Evolutionary conservation across 2,888 invertebrate species (phyloP), one percentile per base, ranked within the genome.

Genomic region (Agrotis puta): DNA sequence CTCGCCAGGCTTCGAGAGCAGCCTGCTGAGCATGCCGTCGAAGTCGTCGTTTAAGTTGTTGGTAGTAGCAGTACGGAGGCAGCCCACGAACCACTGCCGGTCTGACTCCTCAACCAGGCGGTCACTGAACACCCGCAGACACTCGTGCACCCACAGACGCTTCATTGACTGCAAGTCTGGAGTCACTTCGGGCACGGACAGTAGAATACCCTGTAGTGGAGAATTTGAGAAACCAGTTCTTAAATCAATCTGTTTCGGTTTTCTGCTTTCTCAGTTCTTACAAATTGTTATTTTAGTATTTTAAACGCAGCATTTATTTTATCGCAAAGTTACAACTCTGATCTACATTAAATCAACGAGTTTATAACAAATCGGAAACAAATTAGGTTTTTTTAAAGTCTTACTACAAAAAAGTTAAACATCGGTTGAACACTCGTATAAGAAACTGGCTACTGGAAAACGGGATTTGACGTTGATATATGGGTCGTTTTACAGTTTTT

Each of bases 111-210:
- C 99, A 0, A 98, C 97, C 72, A 99, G 96, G 65, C 99, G 98
- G 94, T 99, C 99, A 70, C 98, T 98, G 92, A 99, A 99, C 0
- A 99, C 99, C 3, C 99, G 97, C 79, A 99, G 95, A 43, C 99
- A 97, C 95, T 99, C 99, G 90, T 99, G 99, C 0, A 99, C 98
- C 99, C 99, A 99, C 0, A 99, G 96, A 65, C 99, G 96, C 87
- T 99, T 98, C 97, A 99, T 98, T 0, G 98, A 97, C 59, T 97
- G 96, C 43, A 98, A 93, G 82, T 98, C 98, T 83, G 98, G 98
- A 88, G 98, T 98, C 5, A 98, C 98, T 95, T 99, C 99, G 0
- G 99, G 99, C 6, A 98, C 98, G 0, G 99, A 99, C 2, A 99
- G 92, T 9, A 99, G 94, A 0, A 99, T 98, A 13, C 99, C 99